Evolutionary conservation across 2,113 vertebrate species (phyloP).

Genomic region (Leucopsar rothschildi): DNA sequence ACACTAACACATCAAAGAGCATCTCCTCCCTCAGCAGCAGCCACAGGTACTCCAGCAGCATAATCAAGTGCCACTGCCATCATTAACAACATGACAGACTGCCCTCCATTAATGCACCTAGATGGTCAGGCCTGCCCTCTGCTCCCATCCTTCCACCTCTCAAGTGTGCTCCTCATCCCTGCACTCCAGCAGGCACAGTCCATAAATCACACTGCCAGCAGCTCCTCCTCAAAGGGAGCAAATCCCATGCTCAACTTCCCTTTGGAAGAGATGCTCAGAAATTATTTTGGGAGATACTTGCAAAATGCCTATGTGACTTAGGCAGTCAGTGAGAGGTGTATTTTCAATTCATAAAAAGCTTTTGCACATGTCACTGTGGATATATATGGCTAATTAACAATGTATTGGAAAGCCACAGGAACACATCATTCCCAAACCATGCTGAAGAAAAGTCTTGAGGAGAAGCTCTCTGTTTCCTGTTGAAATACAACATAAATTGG

Average conservation of each 20-base stretch:
- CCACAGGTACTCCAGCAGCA: not conserved
- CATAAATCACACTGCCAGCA: not conserved
- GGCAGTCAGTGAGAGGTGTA: not conserved
- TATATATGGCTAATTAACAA: not conserved
- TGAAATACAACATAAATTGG: no score
- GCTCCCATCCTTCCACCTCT: not conserved
- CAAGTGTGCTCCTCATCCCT: not conserved
- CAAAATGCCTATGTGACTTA: not conserved
- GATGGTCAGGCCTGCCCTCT: slow-evolving; percentile 13
- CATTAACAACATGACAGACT: not conserved
- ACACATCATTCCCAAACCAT: not conserved
- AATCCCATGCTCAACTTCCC: not conserved
- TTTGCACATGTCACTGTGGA: not conserved
- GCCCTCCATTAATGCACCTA: not conserved
- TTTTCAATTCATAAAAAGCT: not conserved
- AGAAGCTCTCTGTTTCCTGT: no score
- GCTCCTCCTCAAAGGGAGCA: not conserved
- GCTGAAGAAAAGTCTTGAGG: not conserved
- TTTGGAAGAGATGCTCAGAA: not conserved
- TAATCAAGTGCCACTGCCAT: not conserved
- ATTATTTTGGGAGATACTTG: not conserved
- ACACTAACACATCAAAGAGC: not conserved
- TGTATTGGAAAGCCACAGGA: not conserved
- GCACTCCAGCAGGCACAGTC: not conserved
- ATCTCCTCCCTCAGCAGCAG: not conserved